phyloP scores from a whole-genome alignment of 1,140 invertebrate species.

The Amphibalanus amphitrite region DNA sequence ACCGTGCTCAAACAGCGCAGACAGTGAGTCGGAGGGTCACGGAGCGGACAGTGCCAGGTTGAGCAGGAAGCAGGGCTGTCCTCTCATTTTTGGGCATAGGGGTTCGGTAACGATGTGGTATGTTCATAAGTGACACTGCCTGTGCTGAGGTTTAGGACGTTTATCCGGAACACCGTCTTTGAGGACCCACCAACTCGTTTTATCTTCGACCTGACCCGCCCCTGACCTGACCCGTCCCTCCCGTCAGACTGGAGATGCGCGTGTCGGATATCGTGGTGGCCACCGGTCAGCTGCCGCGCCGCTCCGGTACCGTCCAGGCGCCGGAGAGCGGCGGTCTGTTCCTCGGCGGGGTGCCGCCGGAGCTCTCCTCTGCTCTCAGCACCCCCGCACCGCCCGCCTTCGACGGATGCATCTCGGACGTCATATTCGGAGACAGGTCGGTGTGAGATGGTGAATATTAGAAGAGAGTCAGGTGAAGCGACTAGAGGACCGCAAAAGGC shows the following conservation, averaged over 20 bases:
- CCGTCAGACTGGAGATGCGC: slow-evolving; percentile 36
- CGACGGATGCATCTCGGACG: slow-evolving; percentile 57
- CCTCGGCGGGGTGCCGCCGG: slow-evolving; percentile 43
- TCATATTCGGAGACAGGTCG: slow-evolving; percentile 58
- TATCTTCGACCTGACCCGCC: neutral
- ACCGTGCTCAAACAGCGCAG: too few relatives aligned
- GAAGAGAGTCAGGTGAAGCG: too few relatives aligned
- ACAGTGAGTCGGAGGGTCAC: too few relatives aligned
- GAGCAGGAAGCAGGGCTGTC: neutral
- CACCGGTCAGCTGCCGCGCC: slow-evolving; percentile 28
- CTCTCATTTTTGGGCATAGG: slow-evolving; percentile 19
- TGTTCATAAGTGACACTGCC: too few relatives aligned
- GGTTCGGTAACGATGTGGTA: slow-evolving; percentile 7
- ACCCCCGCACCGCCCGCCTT: slow-evolving; percentile 35
- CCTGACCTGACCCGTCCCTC: too few relatives aligned
- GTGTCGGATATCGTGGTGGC: slow-evolving; percentile 44
- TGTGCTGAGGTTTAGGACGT: too few relatives aligned
- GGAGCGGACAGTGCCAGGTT: too few relatives aligned
- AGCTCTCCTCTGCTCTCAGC: slow-evolving; percentile 33
- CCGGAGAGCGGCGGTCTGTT: slow-evolving; percentile 31
- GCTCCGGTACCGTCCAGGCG: slow-evolving; percentile 31
- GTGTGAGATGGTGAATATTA: slow-evolving; percentile 20
- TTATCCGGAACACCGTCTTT: too few relatives aligned
- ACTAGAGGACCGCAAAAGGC: too few relatives aligned
- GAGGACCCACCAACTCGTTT: too few relatives aligned